Conservation (phyloP, 2,113 vertebrate genomes). For the Sciurus niger region DNA sequence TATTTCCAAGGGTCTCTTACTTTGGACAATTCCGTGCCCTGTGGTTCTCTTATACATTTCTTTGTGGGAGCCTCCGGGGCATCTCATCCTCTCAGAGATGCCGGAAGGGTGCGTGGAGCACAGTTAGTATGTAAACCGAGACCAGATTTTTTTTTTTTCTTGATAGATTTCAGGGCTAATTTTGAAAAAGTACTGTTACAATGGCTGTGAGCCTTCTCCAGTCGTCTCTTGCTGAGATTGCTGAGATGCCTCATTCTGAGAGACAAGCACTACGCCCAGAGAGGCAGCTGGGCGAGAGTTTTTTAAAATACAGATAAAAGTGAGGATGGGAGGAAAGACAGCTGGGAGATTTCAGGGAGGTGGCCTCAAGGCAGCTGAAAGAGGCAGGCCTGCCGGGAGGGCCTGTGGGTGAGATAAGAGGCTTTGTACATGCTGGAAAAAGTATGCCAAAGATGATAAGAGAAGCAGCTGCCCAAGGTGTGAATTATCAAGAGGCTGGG, state of each 20-base stretch:
- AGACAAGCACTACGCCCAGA: slow-evolving; percentile 81
- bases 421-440: slow-evolving; percentile 78
- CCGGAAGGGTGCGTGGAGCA: slow-evolving; percentile 2
- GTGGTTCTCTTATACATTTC: slow-evolving; percentile 30
- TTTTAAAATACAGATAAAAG: slow-evolving; percentile 77
- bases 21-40: slow-evolving; percentile 43
- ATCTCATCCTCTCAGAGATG: slow-evolving; percentile 51
- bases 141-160: slow-evolving; percentile 61
- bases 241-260: slow-evolving; percentile 77
- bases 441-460: slow-evolving; percentile 82
- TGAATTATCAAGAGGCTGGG: slow-evolving; percentile 72
- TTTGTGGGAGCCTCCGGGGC: slow-evolving; percentile 37
- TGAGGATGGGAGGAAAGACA: slow-evolving; percentile 83
- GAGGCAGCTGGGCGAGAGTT: slow-evolving; percentile 85
- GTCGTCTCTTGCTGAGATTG: slow-evolving; percentile 73
- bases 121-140: slow-evolving; percentile 19
- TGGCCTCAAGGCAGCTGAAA: slow-evolving; percentile 85
- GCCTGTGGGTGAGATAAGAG: slow-evolving; percentile 70
- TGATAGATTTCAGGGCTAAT: slow-evolving; percentile 55
- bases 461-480: slow-evolving; percentile 84
- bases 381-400: slow-evolving; percentile 62
- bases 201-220: slow-evolving; percentile 53
- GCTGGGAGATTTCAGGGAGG: slow-evolving; percentile 85
- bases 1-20: slow-evolving; percentile 44
- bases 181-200: slow-evolving; percentile 76